These are phyloP conservation scores for Axinella damicornis DNA, from an alignment of 37 sponge, comb jelly and placozoan species.

Conservation along the genomic window DNA sequence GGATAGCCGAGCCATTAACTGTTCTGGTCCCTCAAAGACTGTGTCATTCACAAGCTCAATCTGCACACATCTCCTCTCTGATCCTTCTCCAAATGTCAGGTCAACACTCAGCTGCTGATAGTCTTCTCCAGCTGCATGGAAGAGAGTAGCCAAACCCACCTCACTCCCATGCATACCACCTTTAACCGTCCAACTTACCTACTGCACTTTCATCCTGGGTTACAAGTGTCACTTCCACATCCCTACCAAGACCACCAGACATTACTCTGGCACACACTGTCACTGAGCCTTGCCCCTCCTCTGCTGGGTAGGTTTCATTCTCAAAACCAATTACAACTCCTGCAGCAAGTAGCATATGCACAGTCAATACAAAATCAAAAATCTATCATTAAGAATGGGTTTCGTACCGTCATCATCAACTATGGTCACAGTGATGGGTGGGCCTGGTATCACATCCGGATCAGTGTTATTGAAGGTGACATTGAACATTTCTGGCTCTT, in stretches of 20 bases:
- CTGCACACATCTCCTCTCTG: not conserved
- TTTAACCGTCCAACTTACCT: too few relatives aligned
- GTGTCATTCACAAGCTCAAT: not conserved
- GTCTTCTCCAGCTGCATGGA: not conserved
- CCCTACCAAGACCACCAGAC: not conserved
- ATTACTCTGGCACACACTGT: not conserved
- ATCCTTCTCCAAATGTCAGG: not conserved
- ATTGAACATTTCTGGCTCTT: not conserved
- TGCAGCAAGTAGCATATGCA: not conserved
- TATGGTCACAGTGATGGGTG: not conserved
- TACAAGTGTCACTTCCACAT: not conserved
- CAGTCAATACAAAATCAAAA: not conserved
- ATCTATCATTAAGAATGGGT: too few relatives aligned
- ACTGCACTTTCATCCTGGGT: too few relatives aligned
- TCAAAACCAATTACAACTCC: not conserved
- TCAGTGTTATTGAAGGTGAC: not conserved
- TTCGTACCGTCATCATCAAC: not conserved
- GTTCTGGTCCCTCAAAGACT: not conserved
- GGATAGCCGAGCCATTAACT: not conserved
- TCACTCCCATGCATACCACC: too few relatives aligned
- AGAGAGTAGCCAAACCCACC: too few relatives aligned
- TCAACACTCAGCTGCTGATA: not conserved
- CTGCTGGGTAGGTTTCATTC: not conserved
- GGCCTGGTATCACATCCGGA: not conserved
- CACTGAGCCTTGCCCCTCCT: not conserved